Conservation (phyloP, 2,888 invertebrate genomes). For the Ophion costatus region DNA sequence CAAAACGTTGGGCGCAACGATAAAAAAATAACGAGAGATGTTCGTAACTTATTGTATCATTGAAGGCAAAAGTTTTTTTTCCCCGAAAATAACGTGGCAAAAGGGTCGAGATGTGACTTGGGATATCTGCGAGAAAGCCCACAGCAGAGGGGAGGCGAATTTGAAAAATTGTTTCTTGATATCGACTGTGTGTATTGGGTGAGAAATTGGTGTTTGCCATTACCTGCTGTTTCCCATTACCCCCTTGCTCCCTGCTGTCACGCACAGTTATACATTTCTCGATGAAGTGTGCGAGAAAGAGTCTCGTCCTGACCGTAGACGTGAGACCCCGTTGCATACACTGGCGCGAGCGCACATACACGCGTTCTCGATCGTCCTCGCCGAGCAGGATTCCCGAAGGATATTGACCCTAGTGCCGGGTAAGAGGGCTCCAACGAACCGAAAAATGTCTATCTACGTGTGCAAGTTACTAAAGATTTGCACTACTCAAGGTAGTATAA, state of each 20-base stretch:
- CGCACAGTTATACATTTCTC: slow-evolving; percentile 29
- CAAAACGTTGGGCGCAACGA: too few species aligned
- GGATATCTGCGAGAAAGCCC: too few species aligned
- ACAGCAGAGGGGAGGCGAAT: too few species aligned
- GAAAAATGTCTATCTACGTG: slow-evolving; percentile 64
- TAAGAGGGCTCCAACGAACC: slow-evolving; percentile 64
- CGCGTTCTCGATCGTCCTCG: slow-evolving; percentile 49
- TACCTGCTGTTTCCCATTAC: not conserved
- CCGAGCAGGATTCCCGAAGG: slow-evolving; percentile 73
- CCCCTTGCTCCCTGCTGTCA: not conserved
- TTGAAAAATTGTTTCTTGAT: not conserved
- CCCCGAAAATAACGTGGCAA: too few species aligned
- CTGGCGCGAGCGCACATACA: not conserved
- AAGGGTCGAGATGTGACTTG: too few species aligned
- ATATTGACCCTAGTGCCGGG: slow-evolving; percentile 73
- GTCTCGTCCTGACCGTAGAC: slow-evolving; percentile 33
- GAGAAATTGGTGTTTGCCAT: not conserved
- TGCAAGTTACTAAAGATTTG: slow-evolving; percentile 48
- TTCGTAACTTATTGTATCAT: too few species aligned
- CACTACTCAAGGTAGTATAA: slow-evolving; percentile 40
- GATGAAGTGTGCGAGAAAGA: slow-evolving; percentile 43
- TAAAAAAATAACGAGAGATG: too few species aligned
- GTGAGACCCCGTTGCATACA: too few species aligned
- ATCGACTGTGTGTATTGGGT: not conserved
- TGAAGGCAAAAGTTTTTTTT: too few species aligned